Evolutionary conservation across 2,797 vertebrate species (phyloP), one percentile per base, ranked within the genome.

Genomic region (Ibycter americanus): DNA sequence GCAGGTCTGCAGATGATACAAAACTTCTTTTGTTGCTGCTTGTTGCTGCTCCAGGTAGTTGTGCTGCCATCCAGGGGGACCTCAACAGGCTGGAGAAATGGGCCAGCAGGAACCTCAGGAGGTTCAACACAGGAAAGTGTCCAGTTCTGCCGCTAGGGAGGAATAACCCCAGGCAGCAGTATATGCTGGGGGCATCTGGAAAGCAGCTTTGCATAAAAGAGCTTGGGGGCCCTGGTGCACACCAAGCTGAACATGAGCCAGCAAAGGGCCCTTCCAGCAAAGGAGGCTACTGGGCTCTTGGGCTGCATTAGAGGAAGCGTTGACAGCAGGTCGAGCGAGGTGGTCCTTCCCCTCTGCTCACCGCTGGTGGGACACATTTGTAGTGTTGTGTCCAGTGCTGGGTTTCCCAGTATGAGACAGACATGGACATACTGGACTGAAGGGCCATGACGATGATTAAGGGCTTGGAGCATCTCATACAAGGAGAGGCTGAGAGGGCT

Each of bases 51-150:
- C 13, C 5, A 1, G 13, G 2, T 32, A 9, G 16, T 36, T 47
- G 12, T 62, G 13, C 32, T 67, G 67, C 40, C 17, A 20, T 38
- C 49, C 29, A 9, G 44, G 44, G 44, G 38, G n/a, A 67, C 36
- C 18, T 76, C 42, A 62, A 5, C 9, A 49, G 47, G 36, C n/a
- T 84, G 65, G 17, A 81, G 70, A 71, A 31, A 22, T 21, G 36
- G 36, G 17, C 51, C 0, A 0, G 2, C 13, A 36, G 38, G 65
- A 68, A 17, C 29, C 29, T 65, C 7, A 2, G 12, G 20, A 19
- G 44, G 32, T 46, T 87, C 61, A 58, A 1, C 68, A n/a, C 27
- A 47, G 25, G 25, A 22, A 27, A 59, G 13, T 49, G 29, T 34
- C 20, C 14, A 40, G 42, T 52, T 1, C 1, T 51, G 59, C 14